A percentile compares a stretch with the other conserved stretches of the same genome.
These are phyloP conservation scores for Drosophila sturtevanti DNA, from an alignment of 1,140 invertebrate genomes.

Conservation along the genomic window DNA sequence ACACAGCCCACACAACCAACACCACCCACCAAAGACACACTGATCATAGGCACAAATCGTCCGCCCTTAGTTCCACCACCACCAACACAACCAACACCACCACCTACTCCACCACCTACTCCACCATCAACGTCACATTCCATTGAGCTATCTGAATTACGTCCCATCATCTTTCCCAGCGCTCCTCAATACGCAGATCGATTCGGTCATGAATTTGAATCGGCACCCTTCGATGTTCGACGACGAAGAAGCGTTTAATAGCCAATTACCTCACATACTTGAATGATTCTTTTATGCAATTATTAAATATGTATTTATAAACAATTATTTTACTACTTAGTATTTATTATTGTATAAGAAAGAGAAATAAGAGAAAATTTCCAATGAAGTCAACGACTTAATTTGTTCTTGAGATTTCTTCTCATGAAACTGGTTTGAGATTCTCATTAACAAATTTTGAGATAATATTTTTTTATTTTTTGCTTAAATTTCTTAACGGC, in stretches of 20 bases:
- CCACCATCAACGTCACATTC: slow-evolving; percentile 14
- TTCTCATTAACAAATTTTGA: not conserved
- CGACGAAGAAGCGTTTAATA: slow-evolving; percentile 23
- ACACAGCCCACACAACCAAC: not conserved
- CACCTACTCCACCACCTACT: not conserved
- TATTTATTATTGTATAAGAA: slow-evolving; percentile 8
- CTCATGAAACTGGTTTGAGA: not conserved
- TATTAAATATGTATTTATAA: slow-evolving; percentile 39
- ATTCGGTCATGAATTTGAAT: slow-evolving; percentile 7
- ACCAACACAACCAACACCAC: not conserved
- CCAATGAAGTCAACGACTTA: not conserved
- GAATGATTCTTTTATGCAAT: not conserved
- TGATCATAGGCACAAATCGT: slow-evolving; percentile 51
- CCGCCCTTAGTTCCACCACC: slow-evolving; percentile 41
- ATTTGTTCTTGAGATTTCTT: not conserved
- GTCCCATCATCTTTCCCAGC: slow-evolving; percentile 49
- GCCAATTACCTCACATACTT: slow-evolving; percentile 12
- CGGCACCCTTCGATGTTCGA: slow-evolving; percentile 43
- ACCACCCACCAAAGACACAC: slow-evolving; percentile 24
- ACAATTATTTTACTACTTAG: slow-evolving; percentile 11
- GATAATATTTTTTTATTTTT: too few relatives aligned
- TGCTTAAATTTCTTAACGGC: not conserved
- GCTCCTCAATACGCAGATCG: slow-evolving; percentile 26
- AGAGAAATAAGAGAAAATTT: not conserved
- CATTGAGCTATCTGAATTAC: slow-evolving; percentile 21